Percentiles rank a stretch among this genome's conserved stretches.
phyloP scores from a whole-genome alignment of 1,140 invertebrate species.

The Calliopsis andreniformis region DNA sequence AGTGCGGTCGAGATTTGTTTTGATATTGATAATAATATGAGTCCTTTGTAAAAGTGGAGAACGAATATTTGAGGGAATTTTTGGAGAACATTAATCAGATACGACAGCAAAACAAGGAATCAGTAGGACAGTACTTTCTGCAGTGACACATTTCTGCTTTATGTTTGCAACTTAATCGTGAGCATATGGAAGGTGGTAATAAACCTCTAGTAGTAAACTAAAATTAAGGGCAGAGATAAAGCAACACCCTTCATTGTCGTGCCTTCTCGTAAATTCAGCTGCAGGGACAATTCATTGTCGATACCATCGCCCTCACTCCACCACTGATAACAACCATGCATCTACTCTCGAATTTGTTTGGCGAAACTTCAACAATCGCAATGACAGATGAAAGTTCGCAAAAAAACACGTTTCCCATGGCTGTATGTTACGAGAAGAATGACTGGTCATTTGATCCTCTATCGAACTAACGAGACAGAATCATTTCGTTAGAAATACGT shows the following conservation, averaged over 20 bases:
- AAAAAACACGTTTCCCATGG: conserved; percentile 14
- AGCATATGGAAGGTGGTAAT: too few species aligned
- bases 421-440: too few species aligned
- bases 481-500: too few species aligned
- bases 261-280: not conserved
- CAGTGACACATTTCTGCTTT: too few species aligned
- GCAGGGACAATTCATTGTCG: not conserved
- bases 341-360: conserved; percentile 8
- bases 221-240: not conserved
- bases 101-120: too few species aligned
- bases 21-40: not conserved
- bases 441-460: too few species aligned
- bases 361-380: not conserved
- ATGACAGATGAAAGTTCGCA: conserved; percentile 19
- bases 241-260: not conserved
- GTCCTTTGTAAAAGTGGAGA: too few species aligned
- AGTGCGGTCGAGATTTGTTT: not conserved
- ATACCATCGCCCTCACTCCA: not conserved
- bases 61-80: too few species aligned
- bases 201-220: not conserved
- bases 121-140: too few species aligned
- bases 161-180: not conserved
- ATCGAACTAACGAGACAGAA: too few species aligned
- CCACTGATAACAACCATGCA: not conserved
- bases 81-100: too few species aligned